phyloP scores from a whole-genome alignment of 2,113 vertebrate genomes.

The Pangasianodon hypophthalmus region DNA sequence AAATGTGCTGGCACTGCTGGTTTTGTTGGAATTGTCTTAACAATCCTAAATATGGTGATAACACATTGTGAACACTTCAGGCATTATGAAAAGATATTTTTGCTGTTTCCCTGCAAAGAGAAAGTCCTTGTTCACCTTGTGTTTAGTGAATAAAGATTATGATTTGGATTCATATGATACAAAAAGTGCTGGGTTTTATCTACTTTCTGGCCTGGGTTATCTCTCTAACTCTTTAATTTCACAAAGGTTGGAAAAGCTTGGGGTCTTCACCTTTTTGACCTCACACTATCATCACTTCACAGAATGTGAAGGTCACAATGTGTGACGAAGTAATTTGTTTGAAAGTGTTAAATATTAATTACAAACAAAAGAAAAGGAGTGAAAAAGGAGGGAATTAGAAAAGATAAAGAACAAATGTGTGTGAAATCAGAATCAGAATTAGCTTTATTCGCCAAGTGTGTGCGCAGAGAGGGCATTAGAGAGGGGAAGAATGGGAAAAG shows the following conservation, averaged over 20 bases:
- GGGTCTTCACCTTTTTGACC: too few relatives aligned
- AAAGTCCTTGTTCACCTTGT: background rate
- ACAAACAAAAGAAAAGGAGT: background rate
- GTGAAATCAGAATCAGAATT: too few relatives aligned
- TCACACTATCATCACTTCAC: too few relatives aligned
- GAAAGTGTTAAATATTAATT: background rate
- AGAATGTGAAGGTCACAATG: background rate
- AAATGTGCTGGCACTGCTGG: background rate
- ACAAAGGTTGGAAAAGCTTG: background rate
- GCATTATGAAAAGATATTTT: background rate
- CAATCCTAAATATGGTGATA: background rate
- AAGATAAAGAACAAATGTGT: background rate
- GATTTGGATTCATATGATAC: background rate
- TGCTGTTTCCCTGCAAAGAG: background rate
- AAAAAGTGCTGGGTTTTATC: background rate
- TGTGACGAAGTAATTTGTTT: background rate
- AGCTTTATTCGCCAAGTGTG: too few relatives aligned
- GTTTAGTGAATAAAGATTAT: background rate
- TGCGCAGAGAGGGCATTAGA: background rate
- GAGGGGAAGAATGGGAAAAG: background rate
- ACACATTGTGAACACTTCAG: background rate
- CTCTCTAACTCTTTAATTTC: background rate
- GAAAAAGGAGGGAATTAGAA: background rate
- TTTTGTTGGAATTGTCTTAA: background rate
- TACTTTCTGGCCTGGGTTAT: background rate